These are phyloP conservation scores for Macaca fascicularis DNA, from an alignment of 2,113 vertebrate species.

Conservation along the genomic window DNA sequence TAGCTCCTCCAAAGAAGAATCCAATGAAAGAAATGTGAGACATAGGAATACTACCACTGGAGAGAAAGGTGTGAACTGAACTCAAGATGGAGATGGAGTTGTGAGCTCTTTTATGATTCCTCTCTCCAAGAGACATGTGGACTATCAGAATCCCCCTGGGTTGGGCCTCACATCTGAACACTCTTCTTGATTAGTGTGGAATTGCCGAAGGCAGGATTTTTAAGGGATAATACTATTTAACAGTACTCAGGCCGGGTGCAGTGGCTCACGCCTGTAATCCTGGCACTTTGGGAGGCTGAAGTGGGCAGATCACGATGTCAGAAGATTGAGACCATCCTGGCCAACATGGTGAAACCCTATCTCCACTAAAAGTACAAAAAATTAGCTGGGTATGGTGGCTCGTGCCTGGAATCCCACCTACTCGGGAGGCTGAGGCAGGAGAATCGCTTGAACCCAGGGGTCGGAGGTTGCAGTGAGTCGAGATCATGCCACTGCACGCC, in stretches of 20 bases:
- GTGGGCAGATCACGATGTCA: too few relatives aligned
- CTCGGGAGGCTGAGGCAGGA: too few relatives aligned
- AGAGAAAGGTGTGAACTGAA: background rate
- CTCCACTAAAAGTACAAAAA: too few relatives aligned
- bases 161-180: constrained; percentile 48
- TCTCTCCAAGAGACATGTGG: background rate
- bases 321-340: too few relatives aligned
- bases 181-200: constrained; percentile 70
- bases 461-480: too few relatives aligned
- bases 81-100: background rate
- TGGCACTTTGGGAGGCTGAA: too few relatives aligned
- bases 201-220: constrained; percentile 72
- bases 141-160: background rate
- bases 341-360: too few relatives aligned
- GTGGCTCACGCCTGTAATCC: too few relatives aligned
- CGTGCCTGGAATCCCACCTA: too few relatives aligned
- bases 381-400: too few relatives aligned
- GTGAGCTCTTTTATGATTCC: constrained; percentile 3
- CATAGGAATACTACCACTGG: background rate
- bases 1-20: background rate
- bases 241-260: background rate
- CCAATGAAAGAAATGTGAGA: constrained; percentile 16
- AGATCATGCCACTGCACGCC: too few relatives aligned
- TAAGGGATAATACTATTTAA: constrained; percentile 77
- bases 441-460: too few relatives aligned